Evolutionary conservation across 2,113 vertebrate genomes (phyloP).

Genomic region (Hiodon tergisus): DNA sequence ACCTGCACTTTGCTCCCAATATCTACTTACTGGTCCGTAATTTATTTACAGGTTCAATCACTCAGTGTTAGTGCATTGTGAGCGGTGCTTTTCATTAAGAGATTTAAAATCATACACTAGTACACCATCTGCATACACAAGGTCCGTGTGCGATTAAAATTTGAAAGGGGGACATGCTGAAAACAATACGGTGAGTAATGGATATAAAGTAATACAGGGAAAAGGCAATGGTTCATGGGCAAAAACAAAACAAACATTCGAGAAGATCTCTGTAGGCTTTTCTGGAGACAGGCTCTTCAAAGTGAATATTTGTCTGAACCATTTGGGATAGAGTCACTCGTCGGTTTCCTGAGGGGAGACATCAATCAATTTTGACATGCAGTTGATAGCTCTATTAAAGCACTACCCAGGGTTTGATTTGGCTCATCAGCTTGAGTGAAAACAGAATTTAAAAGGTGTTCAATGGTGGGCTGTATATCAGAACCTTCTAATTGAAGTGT

Average conservation of each 20-base stretch:
- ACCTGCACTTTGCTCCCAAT: too few relatives aligned
- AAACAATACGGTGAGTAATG: slow-evolving; percentile 40
- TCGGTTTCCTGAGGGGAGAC: slow-evolving; percentile 46
- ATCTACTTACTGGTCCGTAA: too few relatives aligned
- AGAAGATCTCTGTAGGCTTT: slow-evolving; percentile 38
- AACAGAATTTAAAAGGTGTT: slow-evolving; percentile 31
- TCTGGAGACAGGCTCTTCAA: slow-evolving; percentile 34
- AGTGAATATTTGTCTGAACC: slow-evolving; percentile 52
- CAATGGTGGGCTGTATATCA: slow-evolving; percentile 45
- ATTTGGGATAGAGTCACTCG: slow-evolving; percentile 58
- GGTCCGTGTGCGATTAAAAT: background rate
- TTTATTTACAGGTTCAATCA: too few relatives aligned
- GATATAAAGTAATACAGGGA: slow-evolving; percentile 41
- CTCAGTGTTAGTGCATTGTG: too few relatives aligned
- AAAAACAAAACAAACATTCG: slow-evolving; percentile 46
- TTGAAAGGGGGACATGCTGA: slow-evolving; percentile 27
- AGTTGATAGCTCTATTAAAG: slow-evolving; percentile 69
- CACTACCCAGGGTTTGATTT: slow-evolving; percentile 54
- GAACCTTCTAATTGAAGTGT: slow-evolving; percentile 46
- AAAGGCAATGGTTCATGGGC: slow-evolving; percentile 51
- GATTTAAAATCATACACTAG: background rate
- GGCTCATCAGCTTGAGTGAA: slow-evolving; percentile 51
- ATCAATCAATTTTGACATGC: slow-evolving; percentile 64
- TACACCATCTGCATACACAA: too few relatives aligned
- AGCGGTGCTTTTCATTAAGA: too few relatives aligned